Conservation (phyloP, 23 tunicate species). For the Phallusia fumigata region DNA sequence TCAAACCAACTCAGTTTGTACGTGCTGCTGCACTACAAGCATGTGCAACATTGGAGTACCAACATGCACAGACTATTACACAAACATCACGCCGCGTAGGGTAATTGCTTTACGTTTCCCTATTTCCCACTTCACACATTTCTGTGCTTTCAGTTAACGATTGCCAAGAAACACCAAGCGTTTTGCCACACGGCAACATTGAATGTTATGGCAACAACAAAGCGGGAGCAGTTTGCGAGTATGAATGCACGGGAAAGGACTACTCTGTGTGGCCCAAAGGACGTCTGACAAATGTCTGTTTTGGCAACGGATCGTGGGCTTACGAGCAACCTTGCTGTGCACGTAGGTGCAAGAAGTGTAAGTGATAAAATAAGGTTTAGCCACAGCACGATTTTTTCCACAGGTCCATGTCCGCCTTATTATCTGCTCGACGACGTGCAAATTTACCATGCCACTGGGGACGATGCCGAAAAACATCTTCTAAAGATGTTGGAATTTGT, state of each 20-base stretch:
- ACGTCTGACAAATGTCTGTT: not conserved
- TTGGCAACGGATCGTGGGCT: not conserved
- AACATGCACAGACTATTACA: not conserved
- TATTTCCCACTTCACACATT: too few relatives aligned
- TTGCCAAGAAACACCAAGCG: not conserved
- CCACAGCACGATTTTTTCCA: not conserved
- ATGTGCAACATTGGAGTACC: constrained; percentile 22
- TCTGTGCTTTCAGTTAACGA: not conserved
- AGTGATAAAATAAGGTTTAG: too few relatives aligned
- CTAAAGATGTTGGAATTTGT: not conserved
- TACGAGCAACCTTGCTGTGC: not conserved
- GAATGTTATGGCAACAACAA: not conserved
- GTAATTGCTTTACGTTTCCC: too few relatives aligned
- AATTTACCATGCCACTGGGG: not conserved
- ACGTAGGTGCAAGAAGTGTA: not conserved
- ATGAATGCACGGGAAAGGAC: constrained; percentile 1
- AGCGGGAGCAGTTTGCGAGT: not conserved
- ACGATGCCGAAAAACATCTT: not conserved
- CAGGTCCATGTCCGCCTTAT: not conserved
- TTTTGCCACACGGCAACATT: not conserved
- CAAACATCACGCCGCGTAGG: too few relatives aligned
- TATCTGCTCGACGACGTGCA: not conserved
- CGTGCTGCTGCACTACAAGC: constrained; percentile 34
- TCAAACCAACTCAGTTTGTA: constrained; percentile 27
- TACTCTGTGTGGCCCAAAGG: not conserved